phyloP scores from a whole-genome alignment of 2,888 invertebrate genomes.

The Antheraea yamamai region DNA sequence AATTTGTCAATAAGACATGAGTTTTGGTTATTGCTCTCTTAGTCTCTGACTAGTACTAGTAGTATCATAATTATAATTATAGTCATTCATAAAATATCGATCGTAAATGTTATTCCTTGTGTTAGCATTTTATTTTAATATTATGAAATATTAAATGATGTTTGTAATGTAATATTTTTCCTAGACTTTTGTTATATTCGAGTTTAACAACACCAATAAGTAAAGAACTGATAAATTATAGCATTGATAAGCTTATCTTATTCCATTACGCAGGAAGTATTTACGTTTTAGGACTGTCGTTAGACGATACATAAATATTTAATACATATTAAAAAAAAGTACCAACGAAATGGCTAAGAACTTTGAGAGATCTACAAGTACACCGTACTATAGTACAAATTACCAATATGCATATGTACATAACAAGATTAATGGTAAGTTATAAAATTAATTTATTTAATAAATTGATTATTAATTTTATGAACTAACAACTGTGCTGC shows the following conservation, averaged over 20 bases:
- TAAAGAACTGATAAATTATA: conserved; percentile 36
- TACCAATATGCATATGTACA: conserved; percentile 66
- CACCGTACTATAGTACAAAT: conserved; percentile 63
- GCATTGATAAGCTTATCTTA: conserved; percentile 41
- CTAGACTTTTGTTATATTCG: conserved; percentile 20
- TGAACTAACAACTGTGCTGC: not conserved
- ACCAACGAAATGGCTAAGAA: conserved; percentile 48
- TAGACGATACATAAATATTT: not conserved
- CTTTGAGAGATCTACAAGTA: conserved; percentile 51
- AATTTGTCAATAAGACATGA: not conserved
- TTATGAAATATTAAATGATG: not conserved
- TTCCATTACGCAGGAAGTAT: conserved; percentile 35
- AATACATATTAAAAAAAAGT: conserved; percentile 19
- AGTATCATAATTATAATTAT: not conserved
- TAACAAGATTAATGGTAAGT: conserved; percentile 66
- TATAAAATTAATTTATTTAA: conserved; percentile 8
- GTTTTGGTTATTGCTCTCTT: not conserved
- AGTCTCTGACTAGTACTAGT: not conserved
- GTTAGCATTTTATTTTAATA: not conserved
- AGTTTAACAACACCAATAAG: conserved; percentile 22
- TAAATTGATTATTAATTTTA: not conserved
- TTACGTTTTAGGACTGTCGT: conserved; percentile 31
- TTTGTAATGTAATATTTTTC: not conserved
- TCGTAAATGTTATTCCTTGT: not conserved
- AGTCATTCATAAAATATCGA: not conserved